A percentile compares a stretch with the other conserved stretches of the same genome.
These are phyloP conservation scores for Netelia fuscicornis DNA, from an alignment of 2,888 invertebrate genomes.

Conservation along the genomic window DNA sequence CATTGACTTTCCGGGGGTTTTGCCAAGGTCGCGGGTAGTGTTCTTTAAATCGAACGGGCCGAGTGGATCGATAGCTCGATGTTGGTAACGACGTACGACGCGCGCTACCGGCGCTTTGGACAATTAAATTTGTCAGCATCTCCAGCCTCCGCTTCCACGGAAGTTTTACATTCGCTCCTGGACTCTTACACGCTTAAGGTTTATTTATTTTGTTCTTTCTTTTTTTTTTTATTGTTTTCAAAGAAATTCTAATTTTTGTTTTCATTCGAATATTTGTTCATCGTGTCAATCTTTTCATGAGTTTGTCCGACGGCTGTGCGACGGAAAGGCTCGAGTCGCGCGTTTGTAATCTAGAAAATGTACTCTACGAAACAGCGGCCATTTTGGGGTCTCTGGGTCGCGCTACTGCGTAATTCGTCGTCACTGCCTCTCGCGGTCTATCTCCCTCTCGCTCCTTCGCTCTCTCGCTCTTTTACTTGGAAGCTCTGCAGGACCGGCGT, in stretches of 20 bases:
- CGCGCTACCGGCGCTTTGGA: conserved; percentile 48
- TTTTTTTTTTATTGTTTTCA: background rate
- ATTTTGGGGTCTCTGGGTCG: conserved; percentile 69
- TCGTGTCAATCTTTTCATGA: background rate
- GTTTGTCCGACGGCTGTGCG: background rate
- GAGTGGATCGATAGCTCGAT: conserved; percentile 72
- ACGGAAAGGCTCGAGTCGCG: conserved; percentile 34
- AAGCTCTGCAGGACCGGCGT: conserved; percentile 51
- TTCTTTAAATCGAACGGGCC: conserved; percentile 69
- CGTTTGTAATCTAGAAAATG: conserved; percentile 39
- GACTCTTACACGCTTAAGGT: background rate
- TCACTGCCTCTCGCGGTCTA: conserved; percentile 41
- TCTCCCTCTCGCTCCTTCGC: conserved; percentile 13
- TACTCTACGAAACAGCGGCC: conserved; percentile 62
- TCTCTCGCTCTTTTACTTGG: conserved; percentile 29
- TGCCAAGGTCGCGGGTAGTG: background rate
- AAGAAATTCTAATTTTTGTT: background rate
- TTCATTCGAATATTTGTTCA: background rate
- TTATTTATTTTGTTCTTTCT: background rate
- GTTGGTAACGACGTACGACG: conserved; percentile 57
- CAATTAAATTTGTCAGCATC: conserved; percentile 39
- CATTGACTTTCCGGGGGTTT: background rate
- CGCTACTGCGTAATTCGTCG: conserved; percentile 69
- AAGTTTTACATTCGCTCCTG: no score
- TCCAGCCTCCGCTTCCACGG: background rate